Percentiles rank a stretch among this genome's conserved stretches.
These are phyloP conservation scores for Drosophila pullipes DNA, from an alignment of 2,888 invertebrate genomes.

Conservation along the genomic window DNA sequence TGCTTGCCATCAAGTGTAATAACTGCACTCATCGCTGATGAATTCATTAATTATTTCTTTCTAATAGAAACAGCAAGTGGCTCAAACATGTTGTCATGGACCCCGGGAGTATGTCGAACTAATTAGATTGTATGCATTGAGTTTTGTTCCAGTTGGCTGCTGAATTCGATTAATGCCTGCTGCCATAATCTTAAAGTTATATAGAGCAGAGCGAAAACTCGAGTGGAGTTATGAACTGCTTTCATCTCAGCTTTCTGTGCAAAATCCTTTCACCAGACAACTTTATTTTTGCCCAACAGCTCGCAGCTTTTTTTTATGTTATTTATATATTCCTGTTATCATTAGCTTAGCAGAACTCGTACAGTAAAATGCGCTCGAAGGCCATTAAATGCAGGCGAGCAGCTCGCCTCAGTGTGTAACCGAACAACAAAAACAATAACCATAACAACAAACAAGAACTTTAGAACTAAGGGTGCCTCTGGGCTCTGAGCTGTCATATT, in stretches of 20 bases:
- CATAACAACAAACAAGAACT: constrained; percentile 30
- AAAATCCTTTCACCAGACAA: constrained; percentile 6
- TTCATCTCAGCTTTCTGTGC: neutral
- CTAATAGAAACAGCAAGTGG: constrained; percentile 43
- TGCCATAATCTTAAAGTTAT: constrained; percentile 48
- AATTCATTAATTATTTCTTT: constrained; percentile 76
- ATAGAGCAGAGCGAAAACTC: constrained; percentile 3
- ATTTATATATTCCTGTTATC: constrained; percentile 32
- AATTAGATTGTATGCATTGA: constrained; percentile 65
- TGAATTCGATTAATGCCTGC: constrained; percentile 58
- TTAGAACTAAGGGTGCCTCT: constrained; percentile 37
- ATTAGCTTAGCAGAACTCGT: constrained; percentile 15
- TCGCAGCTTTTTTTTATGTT: constrained; percentile 8
- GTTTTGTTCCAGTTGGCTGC: constrained; percentile 27
- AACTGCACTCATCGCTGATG: constrained; percentile 75
- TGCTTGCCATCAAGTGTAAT: constrained; percentile 57
- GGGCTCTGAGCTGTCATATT: constrained; percentile 43
- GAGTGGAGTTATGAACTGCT: constrained; percentile 15
- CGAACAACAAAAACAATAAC: constrained; percentile 6
- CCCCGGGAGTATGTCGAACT: constrained; percentile 45
- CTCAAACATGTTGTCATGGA: neutral
- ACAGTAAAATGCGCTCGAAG: constrained; percentile 18
- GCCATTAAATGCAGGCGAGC: constrained; percentile 40
- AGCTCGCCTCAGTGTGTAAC: constrained; percentile 16
- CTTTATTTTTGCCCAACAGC: constrained; percentile 5